Evolutionary conservation across 2,797 vertebrate genomes (phyloP).

Genomic region (Mus caroli): DNA sequence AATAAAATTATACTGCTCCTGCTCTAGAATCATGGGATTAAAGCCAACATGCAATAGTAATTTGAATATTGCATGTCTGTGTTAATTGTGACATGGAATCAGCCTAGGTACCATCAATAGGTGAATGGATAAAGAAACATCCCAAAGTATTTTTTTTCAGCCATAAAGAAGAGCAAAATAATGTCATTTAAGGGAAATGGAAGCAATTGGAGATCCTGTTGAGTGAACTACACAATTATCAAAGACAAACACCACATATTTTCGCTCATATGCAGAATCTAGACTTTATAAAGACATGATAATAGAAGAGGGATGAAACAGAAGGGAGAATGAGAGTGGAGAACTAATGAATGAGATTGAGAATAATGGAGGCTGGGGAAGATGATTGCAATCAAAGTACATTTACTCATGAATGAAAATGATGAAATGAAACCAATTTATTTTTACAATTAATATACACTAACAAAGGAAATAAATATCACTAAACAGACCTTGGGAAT

Average conservation of each 20-base stretch:
- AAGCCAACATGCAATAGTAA: background rate
- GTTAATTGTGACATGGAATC: background rate
- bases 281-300: background rate
- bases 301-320: background rate
- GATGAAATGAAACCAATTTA: background rate
- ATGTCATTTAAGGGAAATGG: background rate
- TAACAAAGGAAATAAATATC: background rate
- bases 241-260: background rate
- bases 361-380: background rate
- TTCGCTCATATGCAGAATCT: background rate
- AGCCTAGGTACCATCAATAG: background rate
- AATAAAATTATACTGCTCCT: background rate
- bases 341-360: too few relatives aligned
- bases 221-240: background rate
- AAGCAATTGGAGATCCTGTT: background rate
- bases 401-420: background rate
- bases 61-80: background rate
- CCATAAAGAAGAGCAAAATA: background rate
- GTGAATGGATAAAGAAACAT: background rate
- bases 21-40: background rate
- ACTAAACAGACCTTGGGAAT: constrained; percentile 35
- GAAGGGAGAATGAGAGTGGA: background rate
- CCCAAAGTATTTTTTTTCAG: background rate
- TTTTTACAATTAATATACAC: background rate
- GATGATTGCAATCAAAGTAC: background rate